Conservation (phyloP, 2,113 vertebrate genomes). For the Dipodomys spectabilis region DNA sequence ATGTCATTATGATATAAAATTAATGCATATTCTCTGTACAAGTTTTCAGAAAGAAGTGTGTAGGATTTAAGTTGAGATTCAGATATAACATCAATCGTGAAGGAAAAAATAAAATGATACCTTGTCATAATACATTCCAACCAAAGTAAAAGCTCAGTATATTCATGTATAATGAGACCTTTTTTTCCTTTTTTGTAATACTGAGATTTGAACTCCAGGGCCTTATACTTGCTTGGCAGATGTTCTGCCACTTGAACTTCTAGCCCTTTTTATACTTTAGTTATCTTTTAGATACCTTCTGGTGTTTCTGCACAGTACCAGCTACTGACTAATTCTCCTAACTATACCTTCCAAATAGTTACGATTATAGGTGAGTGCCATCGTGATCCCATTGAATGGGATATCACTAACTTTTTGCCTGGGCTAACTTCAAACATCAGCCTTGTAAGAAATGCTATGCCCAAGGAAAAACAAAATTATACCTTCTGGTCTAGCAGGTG, state of each 20-base stretch:
- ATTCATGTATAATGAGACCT: constrained; percentile 7
- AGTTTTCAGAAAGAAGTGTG: constrained; percentile 19
- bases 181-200: neutral
- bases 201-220: no score
- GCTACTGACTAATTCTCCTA: no score
- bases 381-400: no score
- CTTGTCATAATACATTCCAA: neutral
- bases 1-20: constrained; percentile 41
- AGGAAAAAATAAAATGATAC: neutral
- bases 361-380: no score
- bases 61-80: neutral
- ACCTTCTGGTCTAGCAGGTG: neutral
- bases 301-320: no score
- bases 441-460: neutral
- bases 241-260: no score
- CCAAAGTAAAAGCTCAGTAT: constrained; percentile 17
- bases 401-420: no score
- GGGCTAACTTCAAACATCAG: neutral
- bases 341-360: no score
- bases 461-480: neutral
- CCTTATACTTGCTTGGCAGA: no score
- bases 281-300: no score
- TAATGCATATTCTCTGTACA: constrained; percentile 21
- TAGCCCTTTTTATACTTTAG: no score
- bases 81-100: constrained; percentile 36